Evolutionary conservation across 92 coral and sea anemone species (phyloP), one percentile per base, ranked within the genome.

Genomic region (Epizoanthus stellaris): DNA sequence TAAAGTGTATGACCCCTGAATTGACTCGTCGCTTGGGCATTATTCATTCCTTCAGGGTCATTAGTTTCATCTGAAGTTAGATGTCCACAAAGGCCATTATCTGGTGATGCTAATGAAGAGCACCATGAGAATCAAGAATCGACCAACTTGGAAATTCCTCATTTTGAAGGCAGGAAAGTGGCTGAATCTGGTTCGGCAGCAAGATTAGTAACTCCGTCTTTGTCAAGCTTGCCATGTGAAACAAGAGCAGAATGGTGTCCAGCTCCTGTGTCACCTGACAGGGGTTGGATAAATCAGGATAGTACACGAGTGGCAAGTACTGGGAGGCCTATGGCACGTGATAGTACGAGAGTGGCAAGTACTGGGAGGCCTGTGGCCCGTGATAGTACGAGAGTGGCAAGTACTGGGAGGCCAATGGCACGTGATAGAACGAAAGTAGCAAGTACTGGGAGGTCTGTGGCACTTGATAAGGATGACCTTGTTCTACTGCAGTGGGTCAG

Each of bases 401-500:
- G 11, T 40, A 53, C 21, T 56, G 80, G 80, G 66, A 16, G 17
- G 61, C 19, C 80, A 25, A 4, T 38, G 61, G 4, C 13, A 15
- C 11, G 36, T 10, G 63, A 52, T 11, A 53, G 57, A 10, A 21
- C 17, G 14, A 30, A 19, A 25, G 15, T 20, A 6, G 2, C 73
- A 68, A 43, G 23, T 42, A 53, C 21, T 34, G 80, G 80, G 52
- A 16, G 45, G 64, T 66, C 80, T 75, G 80, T 75, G 66, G 65
- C 40, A 21, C 39, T 4, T 23, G 45, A 56, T 11, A 34, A 2
- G 58, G 65, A 36, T 34, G 66, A 75, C 23, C 14, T 36, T 11
- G 65, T 25, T 2, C 63, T 74, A 4, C 80, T 75, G 34, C 66
- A 75, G 52, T 75, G 80, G 80, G 80, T 75, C 39, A 52, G 64